phyloP scores from a whole-genome alignment of 2,888 invertebrate genomes.

The Acrobasis consociella region DNA sequence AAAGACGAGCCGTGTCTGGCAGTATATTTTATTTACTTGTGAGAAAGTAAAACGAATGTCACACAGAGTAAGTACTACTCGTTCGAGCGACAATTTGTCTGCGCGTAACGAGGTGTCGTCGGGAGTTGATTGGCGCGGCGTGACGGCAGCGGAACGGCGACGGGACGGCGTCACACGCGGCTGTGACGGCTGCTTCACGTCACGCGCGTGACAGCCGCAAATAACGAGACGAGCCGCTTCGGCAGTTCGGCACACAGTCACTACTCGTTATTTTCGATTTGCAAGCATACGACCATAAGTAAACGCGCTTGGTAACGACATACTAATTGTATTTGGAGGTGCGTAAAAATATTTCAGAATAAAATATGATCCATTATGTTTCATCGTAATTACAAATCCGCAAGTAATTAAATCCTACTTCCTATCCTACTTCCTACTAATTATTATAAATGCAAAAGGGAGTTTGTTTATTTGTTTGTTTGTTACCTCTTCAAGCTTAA shows the following conservation, averaged over 20 bases:
- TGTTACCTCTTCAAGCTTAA: too few species aligned
- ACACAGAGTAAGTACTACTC: neutral
- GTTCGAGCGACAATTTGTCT: neutral
- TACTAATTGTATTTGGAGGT: neutral
- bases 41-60: neutral
- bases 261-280: constrained; percentile 9
- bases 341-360: too few species aligned
- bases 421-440: too few species aligned
- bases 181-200: neutral
- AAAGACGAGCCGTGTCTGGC: too few species aligned
- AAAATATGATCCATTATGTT: too few species aligned
- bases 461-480: too few species aligned
- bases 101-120: constrained; percentile 8
- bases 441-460: too few species aligned
- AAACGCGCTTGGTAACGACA: neutral
- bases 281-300: neutral
- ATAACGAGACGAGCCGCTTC: neutral
- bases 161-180: neutral
- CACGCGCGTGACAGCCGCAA: neutral
- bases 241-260: neutral
- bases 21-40: neutral
- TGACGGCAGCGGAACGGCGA: neutral
- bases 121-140: constrained; percentile 7
- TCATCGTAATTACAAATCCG: too few species aligned
- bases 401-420: too few species aligned